A percentile compares a stretch with the other conserved stretches of the same genome.
Evolutionary conservation across 2,888 invertebrate genomes (phyloP).

Genomic region (Sesia bembeciformis): DNA sequence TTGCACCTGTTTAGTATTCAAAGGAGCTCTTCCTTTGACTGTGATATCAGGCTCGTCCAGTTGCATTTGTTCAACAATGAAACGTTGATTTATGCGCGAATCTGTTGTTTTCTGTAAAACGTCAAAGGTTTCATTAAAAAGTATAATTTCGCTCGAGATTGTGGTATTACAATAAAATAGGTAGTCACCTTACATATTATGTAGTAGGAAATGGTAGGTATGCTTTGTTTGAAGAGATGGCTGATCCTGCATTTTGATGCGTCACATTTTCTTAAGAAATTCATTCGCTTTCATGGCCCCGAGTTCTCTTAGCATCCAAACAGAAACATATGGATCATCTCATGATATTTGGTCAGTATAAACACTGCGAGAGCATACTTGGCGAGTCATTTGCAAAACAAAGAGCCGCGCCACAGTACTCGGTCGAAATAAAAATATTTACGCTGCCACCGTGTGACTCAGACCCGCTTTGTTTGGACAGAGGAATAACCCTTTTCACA

Average conservation of each 20-base stretch:
- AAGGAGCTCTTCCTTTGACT: constrained; percentile 2
- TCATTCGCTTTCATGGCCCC: no score
- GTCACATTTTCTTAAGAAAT: no score
- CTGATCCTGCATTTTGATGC: no score
- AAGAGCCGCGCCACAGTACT: constrained; percentile 44
- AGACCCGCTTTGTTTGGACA: constrained; percentile 56
- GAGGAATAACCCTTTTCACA: constrained; percentile 48
- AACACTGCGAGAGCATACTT: constrained; percentile 34
- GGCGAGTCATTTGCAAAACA: constrained; percentile 68
- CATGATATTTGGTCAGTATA: constrained; percentile 47
- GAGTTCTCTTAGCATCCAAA: not conserved
- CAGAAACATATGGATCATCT: constrained; percentile 41
- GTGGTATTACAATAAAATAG: no score
- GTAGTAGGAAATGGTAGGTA: no score
- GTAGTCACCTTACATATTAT: no score
- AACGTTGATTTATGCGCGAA: constrained; percentile 3
- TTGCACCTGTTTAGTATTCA: constrained; percentile 23
- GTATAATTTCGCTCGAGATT: not conserved
- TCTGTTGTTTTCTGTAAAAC: constrained; percentile 5
- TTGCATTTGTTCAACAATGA: constrained; percentile 2
- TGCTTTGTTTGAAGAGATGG: no score
- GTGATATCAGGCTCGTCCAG: constrained; percentile 2
- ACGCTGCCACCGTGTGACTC: constrained; percentile 54
- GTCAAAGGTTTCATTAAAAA: constrained; percentile 1
- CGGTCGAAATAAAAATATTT: constrained; percentile 68